A percentile compares a stretch with the other conserved stretches of the same genome.
Conservation (phyloP, 92 coral and sea anemone genomes). For the Zoanthus sociatus region DNA sequence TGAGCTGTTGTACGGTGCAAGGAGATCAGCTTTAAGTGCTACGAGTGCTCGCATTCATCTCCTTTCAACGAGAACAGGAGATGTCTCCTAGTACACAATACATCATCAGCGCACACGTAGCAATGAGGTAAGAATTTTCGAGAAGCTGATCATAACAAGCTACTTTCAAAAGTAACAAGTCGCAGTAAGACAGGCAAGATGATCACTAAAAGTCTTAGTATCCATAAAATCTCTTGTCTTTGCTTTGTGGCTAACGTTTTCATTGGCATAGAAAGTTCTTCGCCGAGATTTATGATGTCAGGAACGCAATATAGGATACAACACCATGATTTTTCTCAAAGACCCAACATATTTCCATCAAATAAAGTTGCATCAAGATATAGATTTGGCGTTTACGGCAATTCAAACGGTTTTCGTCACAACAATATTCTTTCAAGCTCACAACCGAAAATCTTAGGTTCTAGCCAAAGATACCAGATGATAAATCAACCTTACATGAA, state of each 20-base stretch:
- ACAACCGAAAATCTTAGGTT: neutral
- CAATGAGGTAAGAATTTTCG: conserved; percentile 34
- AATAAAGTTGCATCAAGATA: neutral
- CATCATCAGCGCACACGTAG: neutral
- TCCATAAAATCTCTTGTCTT: neutral
- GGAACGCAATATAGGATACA: neutral
- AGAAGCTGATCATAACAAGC: neutral
- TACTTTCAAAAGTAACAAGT: neutral
- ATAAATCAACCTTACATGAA: neutral
- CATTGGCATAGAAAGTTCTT: neutral
- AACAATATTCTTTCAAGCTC: neutral
- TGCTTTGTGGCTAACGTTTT: neutral
- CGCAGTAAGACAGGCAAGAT: neutral
- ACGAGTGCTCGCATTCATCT: conserved; percentile 30
- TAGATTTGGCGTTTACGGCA: neutral
- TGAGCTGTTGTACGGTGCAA: conserved; percentile 2
- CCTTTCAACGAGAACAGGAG: neutral
- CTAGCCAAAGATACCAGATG: neutral
- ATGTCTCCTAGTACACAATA: conserved; percentile 14
- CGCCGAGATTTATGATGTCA: neutral
- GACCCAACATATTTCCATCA: neutral
- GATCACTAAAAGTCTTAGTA: neutral
- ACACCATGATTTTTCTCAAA: neutral
- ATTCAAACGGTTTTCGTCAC: neutral
- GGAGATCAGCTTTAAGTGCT: neutral